These are phyloP conservation scores for Drosophila neoperkinsi DNA, from an alignment of 2,888 invertebrate species.

Conservation along the genomic window DNA sequence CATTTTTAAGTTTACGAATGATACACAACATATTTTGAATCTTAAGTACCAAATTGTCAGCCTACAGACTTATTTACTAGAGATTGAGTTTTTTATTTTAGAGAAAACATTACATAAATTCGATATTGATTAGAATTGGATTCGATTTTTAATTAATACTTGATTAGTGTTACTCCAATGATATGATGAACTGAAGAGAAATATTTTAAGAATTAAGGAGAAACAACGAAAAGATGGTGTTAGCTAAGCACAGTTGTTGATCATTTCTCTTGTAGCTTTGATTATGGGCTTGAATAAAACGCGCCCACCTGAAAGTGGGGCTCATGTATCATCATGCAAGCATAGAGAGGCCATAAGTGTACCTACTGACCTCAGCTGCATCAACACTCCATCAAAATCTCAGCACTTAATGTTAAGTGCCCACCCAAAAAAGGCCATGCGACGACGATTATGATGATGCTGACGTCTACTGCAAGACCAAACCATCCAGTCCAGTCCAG, in stretches of 20 bases:
- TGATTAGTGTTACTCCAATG: background rate
- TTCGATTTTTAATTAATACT: background rate
- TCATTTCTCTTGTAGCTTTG: slow-evolving; percentile 46
- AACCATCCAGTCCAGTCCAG: slow-evolving; percentile 3
- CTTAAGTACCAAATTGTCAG: background rate
- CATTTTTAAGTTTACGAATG: background rate
- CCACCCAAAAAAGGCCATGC: slow-evolving; percentile 75
- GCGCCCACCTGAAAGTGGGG: slow-evolving; percentile 67
- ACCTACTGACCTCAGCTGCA: slow-evolving; percentile 64
- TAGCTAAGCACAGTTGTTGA: slow-evolving; percentile 24
- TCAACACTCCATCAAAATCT: slow-evolving; percentile 74
- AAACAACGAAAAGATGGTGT: slow-evolving; percentile 1
- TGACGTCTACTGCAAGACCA: slow-evolving; percentile 38
- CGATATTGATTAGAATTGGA: background rate
- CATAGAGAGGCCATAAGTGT: slow-evolving; percentile 60
- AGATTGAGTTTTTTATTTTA: too few species aligned
- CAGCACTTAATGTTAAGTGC: slow-evolving; percentile 70
- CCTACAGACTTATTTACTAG: background rate
- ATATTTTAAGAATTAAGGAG: slow-evolving; percentile 2
- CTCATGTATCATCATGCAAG: slow-evolving; percentile 65
- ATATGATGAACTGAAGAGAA: slow-evolving; percentile 3
- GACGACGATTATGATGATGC: slow-evolving; percentile 34
- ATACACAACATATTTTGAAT: background rate
- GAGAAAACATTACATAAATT: background rate
- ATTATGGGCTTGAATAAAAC: slow-evolving; percentile 53